Base-by-base conservation (phyloP, 2,797 vertebrate species). In the Sebastiscus tertius region DNA sequence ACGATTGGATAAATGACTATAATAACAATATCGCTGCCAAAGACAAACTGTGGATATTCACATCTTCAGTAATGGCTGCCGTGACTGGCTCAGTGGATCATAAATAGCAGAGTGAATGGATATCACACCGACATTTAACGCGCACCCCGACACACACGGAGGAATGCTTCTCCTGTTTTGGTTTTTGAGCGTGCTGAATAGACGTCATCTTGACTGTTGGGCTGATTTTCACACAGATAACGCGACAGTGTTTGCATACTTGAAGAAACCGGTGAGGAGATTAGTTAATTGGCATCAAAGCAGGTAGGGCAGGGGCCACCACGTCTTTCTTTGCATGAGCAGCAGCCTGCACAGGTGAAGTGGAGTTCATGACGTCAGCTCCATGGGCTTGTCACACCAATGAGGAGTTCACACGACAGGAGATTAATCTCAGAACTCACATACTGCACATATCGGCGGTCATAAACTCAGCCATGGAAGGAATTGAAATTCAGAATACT, bases 161-260 rank as follows among this genome's bases (percentile, higher is more conserved):
- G 65, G 79, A 88, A 87, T 81, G 66, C 36, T 49, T 68, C 65
- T 49, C 63, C 24, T 93, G 89, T 92, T 94, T 93, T 93, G 88
- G 61, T 83, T 94, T 52, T 80, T 84, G 73, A 85, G 72, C 4
- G 4, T 22, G 59, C 84, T 88, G 83, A 93, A 91, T 86, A 87
- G 86, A 87, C 65, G 86, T 89, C 85, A 92, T 93, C 92, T 89
- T 86, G 84, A 90, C 89, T 86, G 88, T 92, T 93, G 88, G 62
- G 63, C 80, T 84, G 94, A 96, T 95, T 91, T 94, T 94, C 89
- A 80, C 91, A 93, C 92, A 72, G 94, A 96, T 96, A 95, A 72
- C 2, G 26, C 10, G 6, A 74, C 75, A 56, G 39, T 95, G 94
- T 95, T 96, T 94, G 83, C 93, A 94, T 94, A 93, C 90, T 81